Evolutionary conservation across 1,140 invertebrate genomes (phyloP).

Genomic region (Oscheius sp.): DNA sequence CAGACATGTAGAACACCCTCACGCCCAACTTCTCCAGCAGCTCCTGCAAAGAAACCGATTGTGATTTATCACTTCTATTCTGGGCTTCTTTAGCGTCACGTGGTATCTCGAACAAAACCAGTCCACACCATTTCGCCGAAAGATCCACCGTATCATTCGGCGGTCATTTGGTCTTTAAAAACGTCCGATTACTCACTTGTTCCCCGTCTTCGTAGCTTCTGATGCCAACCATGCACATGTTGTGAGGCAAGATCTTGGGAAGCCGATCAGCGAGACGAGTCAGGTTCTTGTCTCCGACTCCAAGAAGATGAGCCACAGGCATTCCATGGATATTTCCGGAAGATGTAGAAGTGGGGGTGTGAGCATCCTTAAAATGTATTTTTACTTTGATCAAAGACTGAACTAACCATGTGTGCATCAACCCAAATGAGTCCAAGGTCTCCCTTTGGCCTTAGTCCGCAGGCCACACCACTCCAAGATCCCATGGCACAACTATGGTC

Average conservation of each 20-base stretch:
- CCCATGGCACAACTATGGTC: slow-evolving; percentile 54
- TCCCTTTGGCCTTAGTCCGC: slow-evolving; percentile 40
- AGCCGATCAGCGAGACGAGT: slow-evolving; percentile 40
- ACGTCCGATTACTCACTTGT: slow-evolving; percentile 20
- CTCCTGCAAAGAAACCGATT: slow-evolving; percentile 40
- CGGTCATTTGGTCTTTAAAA: neutral
- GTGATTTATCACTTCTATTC: neutral
- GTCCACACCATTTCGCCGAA: neutral
- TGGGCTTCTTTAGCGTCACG: too few relatives aligned
- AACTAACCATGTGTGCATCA: slow-evolving; percentile 52
- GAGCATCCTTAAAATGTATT: slow-evolving; percentile 42
- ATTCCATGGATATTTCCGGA: slow-evolving; percentile 52
- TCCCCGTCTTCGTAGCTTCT: slow-evolving; percentile 47
- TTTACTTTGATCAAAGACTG: neutral
- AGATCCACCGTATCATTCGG: neutral
- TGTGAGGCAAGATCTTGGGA: slow-evolving; percentile 50
- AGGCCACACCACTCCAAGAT: slow-evolving; percentile 51
- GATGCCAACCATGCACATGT: slow-evolving; percentile 50
- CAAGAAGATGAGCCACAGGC: slow-evolving; percentile 52
- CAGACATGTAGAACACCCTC: slow-evolving; percentile 47
- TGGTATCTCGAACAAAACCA: too few relatives aligned
- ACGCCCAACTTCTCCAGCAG: slow-evolving; percentile 47
- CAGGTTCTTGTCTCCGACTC: slow-evolving; percentile 44
- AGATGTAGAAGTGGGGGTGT: slow-evolving; percentile 42
- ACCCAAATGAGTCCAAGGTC: slow-evolving; percentile 54